Base-by-base conservation (phyloP, 2,888 invertebrate species). In the Oeneis ivallda region DNA sequence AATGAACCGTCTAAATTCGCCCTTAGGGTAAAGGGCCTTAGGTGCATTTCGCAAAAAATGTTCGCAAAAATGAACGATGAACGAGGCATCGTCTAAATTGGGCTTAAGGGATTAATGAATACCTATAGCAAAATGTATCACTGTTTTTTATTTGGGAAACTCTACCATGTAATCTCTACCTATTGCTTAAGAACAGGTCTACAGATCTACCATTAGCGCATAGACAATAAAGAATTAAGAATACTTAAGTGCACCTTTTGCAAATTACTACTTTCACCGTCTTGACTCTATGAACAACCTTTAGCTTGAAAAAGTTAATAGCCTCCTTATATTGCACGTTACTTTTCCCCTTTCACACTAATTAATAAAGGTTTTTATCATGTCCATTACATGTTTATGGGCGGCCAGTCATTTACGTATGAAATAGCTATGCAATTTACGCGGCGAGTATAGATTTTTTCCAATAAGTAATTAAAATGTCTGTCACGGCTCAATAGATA, bases 331-430 rank as follows among this genome's bases (percentile, higher is more conserved):
- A 76, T 71, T 67, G 70, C 69, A 74, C 69, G 72, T 72, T 74
- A 72, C 73, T 78, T 77, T 75, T 77, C 75, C 74, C 76, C 75
- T 78, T 73, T 69, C 69, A 59, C 62, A 64, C 71, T 77, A 78
- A 79, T 80, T 78, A 77, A 79, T 80, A 74, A 75, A 72, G 65
- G 65, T 60, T 68, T 75, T 76, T 79, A 75, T 71, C 66, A 66
- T 63, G 60, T 70, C 68, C 62, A 71, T 73, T 71, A 71, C 73
- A 71, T 72, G 71, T 71, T 69, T 70, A 69, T 69, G 70, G 70
- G 67, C 68, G 70, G 68, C 60, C 64, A 59, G 68, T 70, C 69
- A 72, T 74, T 71, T 72, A 69, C 70, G 72, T 70, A 43, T 59
- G 64, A 17, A 41, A 19, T 13, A 56, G 17, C 39, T 52, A 65